Conservation (phyloP, 2,797 vertebrate species). For the Hippoglossus hippoglossus region DNA sequence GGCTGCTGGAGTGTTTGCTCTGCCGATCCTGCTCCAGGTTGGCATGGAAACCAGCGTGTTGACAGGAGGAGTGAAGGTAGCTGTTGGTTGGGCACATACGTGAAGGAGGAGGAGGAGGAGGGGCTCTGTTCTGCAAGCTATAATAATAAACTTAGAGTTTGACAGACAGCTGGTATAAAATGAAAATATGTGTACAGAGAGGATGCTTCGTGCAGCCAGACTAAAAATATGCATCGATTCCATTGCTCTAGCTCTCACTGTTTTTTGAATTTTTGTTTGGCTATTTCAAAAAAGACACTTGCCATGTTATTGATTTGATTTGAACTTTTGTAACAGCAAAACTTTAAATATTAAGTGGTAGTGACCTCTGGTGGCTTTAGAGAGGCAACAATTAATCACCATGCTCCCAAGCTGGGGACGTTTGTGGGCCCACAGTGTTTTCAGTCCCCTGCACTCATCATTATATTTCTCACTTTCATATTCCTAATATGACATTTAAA, state of each 20-base stretch:
- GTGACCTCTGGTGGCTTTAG: conserved; percentile 67
- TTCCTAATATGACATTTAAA: background rate
- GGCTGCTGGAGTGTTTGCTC: conserved; percentile 76
- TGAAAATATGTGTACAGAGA: conserved; percentile 12
- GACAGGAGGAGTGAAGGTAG: conserved; percentile 59
- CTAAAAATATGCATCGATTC: background rate
- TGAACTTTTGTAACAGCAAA: background rate
- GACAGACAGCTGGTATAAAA: conserved; percentile 12
- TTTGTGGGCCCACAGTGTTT: background rate
- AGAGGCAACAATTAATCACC: conserved; percentile 22
- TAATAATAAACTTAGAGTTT: conserved; percentile 3
- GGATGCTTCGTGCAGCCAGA: background rate
- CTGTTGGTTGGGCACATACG: conserved; percentile 26
- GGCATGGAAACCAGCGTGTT: conserved; percentile 81
- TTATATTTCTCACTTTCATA: background rate
- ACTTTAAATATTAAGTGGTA: conserved; percentile 30
- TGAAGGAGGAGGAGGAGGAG: conserved; percentile 1
- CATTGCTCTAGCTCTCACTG: background rate
- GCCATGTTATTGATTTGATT: background rate
- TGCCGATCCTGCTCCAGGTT: conserved; percentile 70
- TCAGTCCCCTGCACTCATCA: background rate
- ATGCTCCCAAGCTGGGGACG: background rate
- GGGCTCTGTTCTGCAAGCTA: conserved; percentile 8
- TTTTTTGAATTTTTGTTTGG: background rate
- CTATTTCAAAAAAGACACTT: background rate